These are phyloP conservation scores for Platycheirus rosarum DNA, from an alignment of 2,888 invertebrate species.

Conservation along the genomic window DNA sequence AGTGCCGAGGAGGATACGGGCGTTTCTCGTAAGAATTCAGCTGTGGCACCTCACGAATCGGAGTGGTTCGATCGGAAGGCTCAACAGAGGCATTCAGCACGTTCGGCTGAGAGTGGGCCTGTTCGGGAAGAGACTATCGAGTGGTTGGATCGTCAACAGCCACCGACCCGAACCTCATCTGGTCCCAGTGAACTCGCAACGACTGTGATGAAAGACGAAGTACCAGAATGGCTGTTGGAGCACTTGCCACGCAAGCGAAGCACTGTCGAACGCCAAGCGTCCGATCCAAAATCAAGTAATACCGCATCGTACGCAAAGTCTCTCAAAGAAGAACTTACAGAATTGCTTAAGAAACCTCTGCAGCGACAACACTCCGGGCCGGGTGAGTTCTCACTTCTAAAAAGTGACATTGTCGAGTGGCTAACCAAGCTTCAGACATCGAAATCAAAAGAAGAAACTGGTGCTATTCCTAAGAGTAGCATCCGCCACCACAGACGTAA, in stretches of 20 bases:
- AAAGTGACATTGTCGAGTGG: constrained; percentile 82
- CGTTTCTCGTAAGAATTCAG: constrained; percentile 69
- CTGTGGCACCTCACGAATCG: constrained; percentile 78
- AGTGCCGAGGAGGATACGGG: constrained; percentile 76
- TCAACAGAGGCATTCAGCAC: constrained; percentile 82
- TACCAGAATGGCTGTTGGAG: constrained; percentile 81
- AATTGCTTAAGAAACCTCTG: constrained; percentile 81
- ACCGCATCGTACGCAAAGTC: constrained; percentile 80
- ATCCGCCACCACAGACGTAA: constrained; percentile 81
- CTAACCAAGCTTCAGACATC: constrained; percentile 81
- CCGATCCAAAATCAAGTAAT: constrained; percentile 76
- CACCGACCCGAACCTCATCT: constrained; percentile 81
- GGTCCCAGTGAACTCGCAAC: constrained; percentile 82
- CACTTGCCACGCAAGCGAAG: constrained; percentile 80
- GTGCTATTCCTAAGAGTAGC: constrained; percentile 75
- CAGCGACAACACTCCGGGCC: constrained; percentile 82
- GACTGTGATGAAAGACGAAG: constrained; percentile 80
- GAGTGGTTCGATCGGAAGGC: constrained; percentile 82
- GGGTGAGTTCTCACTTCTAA: constrained; percentile 81
- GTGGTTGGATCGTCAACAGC: constrained; percentile 80
- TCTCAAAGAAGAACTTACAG: constrained; percentile 80
- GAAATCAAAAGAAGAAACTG: constrained; percentile 75
- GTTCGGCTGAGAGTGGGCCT: constrained; percentile 82
- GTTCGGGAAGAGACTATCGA: constrained; percentile 82
- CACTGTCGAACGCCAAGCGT: constrained; percentile 77